Base-by-base conservation (phyloP, 2,113 vertebrate species). In the Pandion haliaetus region DNA sequence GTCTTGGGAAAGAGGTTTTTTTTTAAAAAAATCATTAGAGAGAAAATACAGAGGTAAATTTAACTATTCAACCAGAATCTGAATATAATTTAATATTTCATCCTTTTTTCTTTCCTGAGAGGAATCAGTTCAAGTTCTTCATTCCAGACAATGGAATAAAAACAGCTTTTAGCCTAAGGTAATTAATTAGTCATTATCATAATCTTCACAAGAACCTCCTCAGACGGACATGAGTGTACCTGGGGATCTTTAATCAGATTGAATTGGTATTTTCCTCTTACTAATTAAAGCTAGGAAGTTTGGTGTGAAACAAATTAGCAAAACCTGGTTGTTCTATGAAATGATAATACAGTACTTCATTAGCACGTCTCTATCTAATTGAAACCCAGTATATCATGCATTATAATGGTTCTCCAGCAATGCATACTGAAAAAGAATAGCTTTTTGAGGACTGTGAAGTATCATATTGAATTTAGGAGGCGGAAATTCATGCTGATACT, bases 151-250 rank as follows among this genome's bases (percentile, higher is more conserved):
- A 95, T 91, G 17, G 59, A 93, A 47, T 90, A 54, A 95, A 86
- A 95, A 4, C 54, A 94, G 32, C 54, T 97, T 97, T 95, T 95
- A 97, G 91, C 93, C 93, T 88, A 63, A 96, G 44, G 89, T 96
- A 97, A 97, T 97, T 96, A 97, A 97, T 97, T 97, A 94, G 45
- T 95, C 52, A 94, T 97, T 97, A 92, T 91, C 57, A 50, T 92
- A 87, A 94, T 97, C 86, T 97, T 97, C 87, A 72, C 86, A 97
- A 97, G 93, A 94, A 94, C 95, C 86, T 97, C 82, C 92, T 97
- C 88, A 97, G 93, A 95, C 1, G 63, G 96, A 97, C 95, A 59
- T 76, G 95, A 97, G 74, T 74, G 93, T 94, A 97, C 86, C 95
- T 96, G 71, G 95, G 85, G 95, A 97, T 73, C 52, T 88, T 94